Evolutionary conservation across 1,140 invertebrate genomes (phyloP), one percentile per base, ranked within the genome.

Genomic region (Drosophila ogumai): DNA sequence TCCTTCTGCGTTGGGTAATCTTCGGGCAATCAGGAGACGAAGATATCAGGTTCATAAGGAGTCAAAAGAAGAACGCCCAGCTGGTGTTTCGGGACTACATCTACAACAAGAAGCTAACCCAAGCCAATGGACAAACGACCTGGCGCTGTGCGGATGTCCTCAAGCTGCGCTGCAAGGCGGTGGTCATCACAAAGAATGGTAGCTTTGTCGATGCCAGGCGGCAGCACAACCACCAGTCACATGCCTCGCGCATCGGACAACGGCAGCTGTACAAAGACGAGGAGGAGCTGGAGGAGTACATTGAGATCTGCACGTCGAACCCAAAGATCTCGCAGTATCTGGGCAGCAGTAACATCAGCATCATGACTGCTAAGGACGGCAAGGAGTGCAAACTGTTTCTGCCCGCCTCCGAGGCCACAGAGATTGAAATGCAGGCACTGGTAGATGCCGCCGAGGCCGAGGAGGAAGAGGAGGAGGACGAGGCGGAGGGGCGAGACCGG

Each of bases 11-110:
- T 19, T 63, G n/a, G 67, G 19, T 44, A 54, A 55, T 25, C 25
- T 49, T 56, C 28, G 6, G 32, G 38, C 46, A 7, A 46, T 34
- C 46, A 31, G 47, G 72, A 79, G 82, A 52, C 22, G 54, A 60
- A 22, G 50, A 55, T 34, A 90, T 90, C 46, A 67, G 67, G 36
- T 92, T 90, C 54, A 92, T 92, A 41, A 82, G 91, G 43, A 92
- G 91, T 69, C 91, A 92, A 32, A 92, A 92, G 72, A 92, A 90
- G 56, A 92, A 92, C 54, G 84, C 91, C 31, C 91, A 92, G 44
- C 59, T 92, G 44, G 91, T 92, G 15, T 91, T 66, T 69, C 72
- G 78, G 34, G 68, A 88, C 40, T 92, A 76, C 46, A 92, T 92
- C 10, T 92, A 92, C 69, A 92, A 92, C 66, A 92, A 92, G 61